phyloP scores from a whole-genome alignment of 1,140 invertebrate species.

The Maniola jurtina region DNA sequence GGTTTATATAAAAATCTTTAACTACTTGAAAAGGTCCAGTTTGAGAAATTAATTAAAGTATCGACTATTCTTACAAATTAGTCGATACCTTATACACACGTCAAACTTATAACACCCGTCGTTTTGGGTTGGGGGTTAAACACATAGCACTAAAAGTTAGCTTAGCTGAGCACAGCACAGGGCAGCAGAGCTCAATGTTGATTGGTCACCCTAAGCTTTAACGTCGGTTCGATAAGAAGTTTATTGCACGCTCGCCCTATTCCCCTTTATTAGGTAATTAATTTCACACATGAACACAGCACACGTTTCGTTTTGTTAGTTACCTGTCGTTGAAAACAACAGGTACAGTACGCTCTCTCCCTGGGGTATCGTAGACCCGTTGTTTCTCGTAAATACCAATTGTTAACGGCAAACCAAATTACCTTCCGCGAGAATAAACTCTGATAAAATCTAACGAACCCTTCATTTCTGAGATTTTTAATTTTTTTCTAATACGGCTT shows the following conservation, averaged over 20 bases:
- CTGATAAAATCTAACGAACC: conserved; percentile 11
- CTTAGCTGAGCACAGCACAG: no score
- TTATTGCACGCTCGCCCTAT: conserved; percentile 19
- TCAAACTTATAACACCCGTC: no score
- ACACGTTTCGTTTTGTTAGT: conserved; percentile 8
- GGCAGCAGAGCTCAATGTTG: no score
- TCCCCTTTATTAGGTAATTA: conserved; percentile 35
- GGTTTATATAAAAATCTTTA: no score
- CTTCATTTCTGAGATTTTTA: background rate
- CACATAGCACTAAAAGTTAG: no score
- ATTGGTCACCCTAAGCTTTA: conserved; percentile 7
- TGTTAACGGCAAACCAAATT: conserved; percentile 24
- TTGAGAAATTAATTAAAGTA: no score
- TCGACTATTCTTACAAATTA: no score
- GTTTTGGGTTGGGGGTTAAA: no score
- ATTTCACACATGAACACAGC: conserved; percentile 32
- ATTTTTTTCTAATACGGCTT: background rate
- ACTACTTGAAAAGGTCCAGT: no score
- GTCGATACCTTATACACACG: no score
- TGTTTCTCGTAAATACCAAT: conserved; percentile 22
- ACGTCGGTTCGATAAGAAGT: conserved; percentile 18
- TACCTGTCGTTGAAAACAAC: conserved; percentile 14
- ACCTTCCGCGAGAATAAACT: conserved; percentile 19
- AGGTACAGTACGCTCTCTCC: conserved; percentile 1
- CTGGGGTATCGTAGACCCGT: conserved; percentile 21